These are phyloP conservation scores for Ptyas mucosa DNA, from an alignment of 2,113 vertebrate species.

Conservation along the genomic window DNA sequence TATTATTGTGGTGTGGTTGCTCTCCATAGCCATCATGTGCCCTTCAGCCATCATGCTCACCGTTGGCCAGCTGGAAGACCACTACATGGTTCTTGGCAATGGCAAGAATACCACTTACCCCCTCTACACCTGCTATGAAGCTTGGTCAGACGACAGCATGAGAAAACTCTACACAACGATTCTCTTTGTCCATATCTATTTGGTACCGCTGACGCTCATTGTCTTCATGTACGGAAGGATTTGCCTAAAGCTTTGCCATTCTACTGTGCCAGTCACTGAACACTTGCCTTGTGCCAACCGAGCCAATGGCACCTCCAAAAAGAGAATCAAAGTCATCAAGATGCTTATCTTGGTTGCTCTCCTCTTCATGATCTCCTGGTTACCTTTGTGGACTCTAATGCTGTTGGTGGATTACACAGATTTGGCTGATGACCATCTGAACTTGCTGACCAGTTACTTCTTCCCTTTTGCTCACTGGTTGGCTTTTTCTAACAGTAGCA, in stretches of 20 bases:
- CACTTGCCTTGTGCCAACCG: slow-evolving; percentile 5
- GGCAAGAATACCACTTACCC: slow-evolving; percentile 59
- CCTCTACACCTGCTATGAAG: slow-evolving; percentile 67
- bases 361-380: slow-evolving; percentile 68
- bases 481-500: slow-evolving; percentile 68
- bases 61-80: slow-evolving; percentile 56
- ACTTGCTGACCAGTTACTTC: slow-evolving; percentile 53
- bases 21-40: slow-evolving; percentile 67
- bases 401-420: slow-evolving; percentile 61
- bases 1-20: slow-evolving; percentile 60
- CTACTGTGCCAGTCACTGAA: slow-evolving; percentile 18
- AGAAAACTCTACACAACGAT: slow-evolving; percentile 61
- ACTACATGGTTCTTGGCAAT: slow-evolving; percentile 65
- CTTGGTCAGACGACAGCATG: slow-evolving; percentile 62
- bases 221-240: slow-evolving; percentile 62
- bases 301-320: slow-evolving; percentile 26
- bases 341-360: slow-evolving; percentile 65
- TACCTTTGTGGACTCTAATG: slow-evolving; percentile 67
- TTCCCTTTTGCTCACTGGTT: slow-evolving; percentile 70
- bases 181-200: slow-evolving; percentile 65
- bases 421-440: slow-evolving; percentile 57
- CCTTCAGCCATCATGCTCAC: slow-evolving; percentile 65
- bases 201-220: slow-evolving; percentile 59
- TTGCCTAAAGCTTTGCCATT: slow-evolving; percentile 57
- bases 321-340: slow-evolving; percentile 56